Base-by-base conservation (phyloP, 2,113 vertebrate genomes). In the Oophaga pumilio region DNA sequence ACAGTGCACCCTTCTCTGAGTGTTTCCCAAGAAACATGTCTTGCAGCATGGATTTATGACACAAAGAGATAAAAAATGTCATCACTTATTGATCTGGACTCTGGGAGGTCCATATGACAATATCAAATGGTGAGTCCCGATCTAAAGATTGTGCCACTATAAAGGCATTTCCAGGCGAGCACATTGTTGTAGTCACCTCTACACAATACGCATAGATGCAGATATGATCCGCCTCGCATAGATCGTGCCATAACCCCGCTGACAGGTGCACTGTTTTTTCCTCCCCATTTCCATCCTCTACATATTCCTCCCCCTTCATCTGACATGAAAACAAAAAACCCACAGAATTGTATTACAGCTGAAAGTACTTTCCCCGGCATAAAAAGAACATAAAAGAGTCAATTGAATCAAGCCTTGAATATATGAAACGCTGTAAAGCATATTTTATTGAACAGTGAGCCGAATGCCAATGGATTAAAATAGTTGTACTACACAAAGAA, bases 351-450 rank as follows among this genome's bases (percentile, higher is more conserved):
- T 62, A 83, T 83, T 83, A 68, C 81, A 53, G 62, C 62, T 52
- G 80, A 83, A 83, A 83, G 81, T 83, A 83, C 62, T n/a, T 83
- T 68, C 43, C 5, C 15, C 12, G 81, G 81, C 53, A 83, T 83
- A 83, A 83, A 83, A 83, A 24, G 49, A 83, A 69, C 81, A 83
- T 83, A 83, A 83, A 68, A 22, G 66, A 83, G 81, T 26, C 68
- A 83, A 83, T 83, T 83, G 62, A 83, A 83, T 83, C 81, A 83
- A 12, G 43, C 59, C 81, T 53, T 68, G 81, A 83, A 83, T 83
- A 83, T 53, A 83, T 52, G 64, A 83, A 83, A 83, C 64, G 43
- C 59, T 64, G 22, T 82, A 82, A 82, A 60, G 79, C 59, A 82
- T 82, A 83, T 83, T 83, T 83, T 69, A 83, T 69, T 83, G 81